Conservation (phyloP, 2,113 vertebrate species). For the Trogon surrucura region DNA sequence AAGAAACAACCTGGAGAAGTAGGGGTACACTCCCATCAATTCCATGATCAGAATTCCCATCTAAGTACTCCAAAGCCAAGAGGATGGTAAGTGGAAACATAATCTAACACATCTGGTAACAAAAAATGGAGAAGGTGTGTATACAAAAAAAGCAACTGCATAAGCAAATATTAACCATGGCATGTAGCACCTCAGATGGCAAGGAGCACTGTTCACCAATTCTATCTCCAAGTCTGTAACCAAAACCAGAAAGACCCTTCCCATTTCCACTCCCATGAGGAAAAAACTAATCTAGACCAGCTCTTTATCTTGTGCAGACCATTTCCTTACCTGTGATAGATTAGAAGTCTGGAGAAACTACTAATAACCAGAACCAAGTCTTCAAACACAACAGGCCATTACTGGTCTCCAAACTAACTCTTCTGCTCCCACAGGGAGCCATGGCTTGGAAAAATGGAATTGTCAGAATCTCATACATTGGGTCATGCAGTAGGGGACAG, state of each 20-base stretch:
- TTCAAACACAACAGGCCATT: background rate
- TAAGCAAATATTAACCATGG: background rate
- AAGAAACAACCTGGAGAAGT: background rate
- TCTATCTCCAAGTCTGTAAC: background rate
- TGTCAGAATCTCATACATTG: background rate
- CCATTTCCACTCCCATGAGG: background rate
- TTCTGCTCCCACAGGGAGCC: background rate
- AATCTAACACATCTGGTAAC: background rate
- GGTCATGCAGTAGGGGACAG: background rate
- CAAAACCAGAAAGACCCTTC: background rate
- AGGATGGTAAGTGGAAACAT: background rate
- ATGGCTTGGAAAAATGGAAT: background rate
- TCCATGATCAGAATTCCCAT: background rate
- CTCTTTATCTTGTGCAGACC: background rate
- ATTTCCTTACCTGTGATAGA: background rate
- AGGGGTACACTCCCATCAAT: background rate
- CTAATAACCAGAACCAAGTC: background rate
- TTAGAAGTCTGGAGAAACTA: background rate
- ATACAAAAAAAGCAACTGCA: background rate
- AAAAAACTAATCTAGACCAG: background rate
- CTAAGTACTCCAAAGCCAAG: background rate
- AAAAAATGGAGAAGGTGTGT: background rate
- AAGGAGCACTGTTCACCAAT: background rate
- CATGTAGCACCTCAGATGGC: background rate
- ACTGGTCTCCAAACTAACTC: background rate